phyloP scores from a whole-genome alignment of 2,113 vertebrate genomes.

The Strix uralensis region DNA sequence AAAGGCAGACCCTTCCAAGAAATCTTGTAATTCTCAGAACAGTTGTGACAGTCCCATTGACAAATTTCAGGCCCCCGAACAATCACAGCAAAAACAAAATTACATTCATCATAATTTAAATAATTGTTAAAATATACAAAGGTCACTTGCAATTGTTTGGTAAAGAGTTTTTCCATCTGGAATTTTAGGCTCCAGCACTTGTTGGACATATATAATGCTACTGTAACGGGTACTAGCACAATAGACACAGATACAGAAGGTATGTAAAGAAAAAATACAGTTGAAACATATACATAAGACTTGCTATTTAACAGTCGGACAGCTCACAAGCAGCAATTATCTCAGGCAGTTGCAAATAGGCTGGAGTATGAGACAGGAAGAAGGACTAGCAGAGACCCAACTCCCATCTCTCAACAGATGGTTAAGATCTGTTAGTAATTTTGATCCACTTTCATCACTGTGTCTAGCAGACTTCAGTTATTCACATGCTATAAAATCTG shows the following conservation, averaged over 20 bases:
- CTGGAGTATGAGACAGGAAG: neutral
- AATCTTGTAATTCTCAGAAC: neutral
- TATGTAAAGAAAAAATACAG: neutral
- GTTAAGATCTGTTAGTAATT: neutral
- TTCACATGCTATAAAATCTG: neutral
- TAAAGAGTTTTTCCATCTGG: neutral
- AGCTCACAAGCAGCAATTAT: neutral
- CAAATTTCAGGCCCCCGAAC: neutral
- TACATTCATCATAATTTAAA: neutral
- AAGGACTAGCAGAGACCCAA: neutral
- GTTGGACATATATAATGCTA: neutral
- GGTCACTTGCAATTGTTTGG: neutral
- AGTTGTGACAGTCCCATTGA: neutral
- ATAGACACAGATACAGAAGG: neutral
- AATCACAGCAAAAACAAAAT: neutral
- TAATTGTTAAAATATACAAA: neutral
- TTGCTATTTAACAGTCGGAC: neutral
- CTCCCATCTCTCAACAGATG: slow-evolving; percentile 21
- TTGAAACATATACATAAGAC: accelerated
- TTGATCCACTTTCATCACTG: neutral
- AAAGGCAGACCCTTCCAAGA: neutral
- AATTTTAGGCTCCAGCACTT: neutral
- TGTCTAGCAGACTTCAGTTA: slow-evolving; percentile 12
- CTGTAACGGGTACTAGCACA: neutral
- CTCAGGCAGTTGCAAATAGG: neutral